Evolutionary conservation across 2,797 vertebrate genomes (phyloP).

Genomic region (Lepus oiostolus): DNA sequence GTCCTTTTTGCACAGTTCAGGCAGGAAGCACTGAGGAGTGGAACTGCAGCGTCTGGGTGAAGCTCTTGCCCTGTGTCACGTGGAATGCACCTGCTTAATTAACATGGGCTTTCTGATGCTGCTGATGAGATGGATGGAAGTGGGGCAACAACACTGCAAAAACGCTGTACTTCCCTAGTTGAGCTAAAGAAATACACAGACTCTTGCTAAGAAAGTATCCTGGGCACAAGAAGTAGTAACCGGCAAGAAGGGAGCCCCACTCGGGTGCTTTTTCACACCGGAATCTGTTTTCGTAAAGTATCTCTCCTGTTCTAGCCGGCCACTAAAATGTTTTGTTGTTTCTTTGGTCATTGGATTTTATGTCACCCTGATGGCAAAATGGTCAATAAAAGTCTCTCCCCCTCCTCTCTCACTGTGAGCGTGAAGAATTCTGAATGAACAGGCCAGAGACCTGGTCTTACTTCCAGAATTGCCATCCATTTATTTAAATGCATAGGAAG

Average conservation of each 20-base stretch:
- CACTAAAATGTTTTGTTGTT: slow-evolving; percentile 85
- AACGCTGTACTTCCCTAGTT: slow-evolving; percentile 62
- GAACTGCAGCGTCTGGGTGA: neutral
- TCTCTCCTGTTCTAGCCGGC: slow-evolving; percentile 78
- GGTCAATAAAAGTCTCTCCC: slow-evolving; percentile 56
- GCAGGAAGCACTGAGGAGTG: neutral
- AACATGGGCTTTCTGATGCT: neutral
- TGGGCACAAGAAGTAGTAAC: slow-evolving; percentile 77
- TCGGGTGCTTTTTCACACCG: slow-evolving; percentile 76
- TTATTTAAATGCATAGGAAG: slow-evolving; percentile 70
- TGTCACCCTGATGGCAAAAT: slow-evolving; percentile 61
- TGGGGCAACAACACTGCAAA: slow-evolving; percentile 43
- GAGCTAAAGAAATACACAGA: slow-evolving; percentile 70
- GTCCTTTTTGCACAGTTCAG: neutral
- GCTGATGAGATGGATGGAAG: neutral
- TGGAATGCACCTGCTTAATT: neutral
- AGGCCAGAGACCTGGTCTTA: neutral
- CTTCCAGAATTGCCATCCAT: neutral
- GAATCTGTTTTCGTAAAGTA: slow-evolving; percentile 83
- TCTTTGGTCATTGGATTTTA: slow-evolving; percentile 71
- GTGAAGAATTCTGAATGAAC: slow-evolving; percentile 64
- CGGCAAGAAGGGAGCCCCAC: slow-evolving; percentile 74
- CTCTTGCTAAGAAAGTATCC: slow-evolving; percentile 64
- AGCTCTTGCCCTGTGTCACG: neutral
- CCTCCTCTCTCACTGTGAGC: neutral